These are phyloP conservation scores for Staurois parvus DNA, from an alignment of 2,797 vertebrate species.

Conservation along the genomic window DNA sequence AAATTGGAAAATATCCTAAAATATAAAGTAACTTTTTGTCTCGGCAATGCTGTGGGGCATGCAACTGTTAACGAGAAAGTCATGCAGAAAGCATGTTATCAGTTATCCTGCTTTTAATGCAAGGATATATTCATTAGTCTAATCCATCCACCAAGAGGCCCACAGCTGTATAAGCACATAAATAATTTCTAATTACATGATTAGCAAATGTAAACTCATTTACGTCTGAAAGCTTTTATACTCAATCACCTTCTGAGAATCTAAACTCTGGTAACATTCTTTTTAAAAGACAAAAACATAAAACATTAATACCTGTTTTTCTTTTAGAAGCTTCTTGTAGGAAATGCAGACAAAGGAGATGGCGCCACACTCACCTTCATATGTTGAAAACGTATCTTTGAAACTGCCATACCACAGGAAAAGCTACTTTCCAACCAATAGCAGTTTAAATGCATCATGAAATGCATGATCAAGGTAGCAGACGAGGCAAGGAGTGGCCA, in stretches of 20 bases:
- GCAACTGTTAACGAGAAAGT: neutral
- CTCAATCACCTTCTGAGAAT: neutral
- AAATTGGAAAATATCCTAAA: neutral
- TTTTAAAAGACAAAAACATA: neutral
- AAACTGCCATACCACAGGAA: neutral
- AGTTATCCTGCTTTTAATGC: neutral
- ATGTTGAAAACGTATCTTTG: neutral
- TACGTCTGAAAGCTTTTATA: constrained; percentile 8
- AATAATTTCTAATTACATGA: constrained; percentile 8
- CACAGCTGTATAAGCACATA: neutral
- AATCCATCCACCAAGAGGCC: neutral
- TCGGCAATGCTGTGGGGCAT: neutral
- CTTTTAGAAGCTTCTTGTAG: too few relatives aligned
- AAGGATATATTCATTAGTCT: neutral
- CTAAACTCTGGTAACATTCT: neutral
- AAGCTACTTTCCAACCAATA: neutral
- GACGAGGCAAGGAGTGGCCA: neutral
- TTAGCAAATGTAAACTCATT: constrained; percentile 10
- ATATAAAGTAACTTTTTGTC: neutral
- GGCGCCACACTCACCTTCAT: neutral
- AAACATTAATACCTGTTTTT: neutral
- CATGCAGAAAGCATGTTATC: neutral
- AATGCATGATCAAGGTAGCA: neutral
- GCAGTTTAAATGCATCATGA: neutral
- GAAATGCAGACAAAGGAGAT: neutral